Conservation (phyloP, 2,888 invertebrate genomes). For the Tipula lateralis region DNA sequence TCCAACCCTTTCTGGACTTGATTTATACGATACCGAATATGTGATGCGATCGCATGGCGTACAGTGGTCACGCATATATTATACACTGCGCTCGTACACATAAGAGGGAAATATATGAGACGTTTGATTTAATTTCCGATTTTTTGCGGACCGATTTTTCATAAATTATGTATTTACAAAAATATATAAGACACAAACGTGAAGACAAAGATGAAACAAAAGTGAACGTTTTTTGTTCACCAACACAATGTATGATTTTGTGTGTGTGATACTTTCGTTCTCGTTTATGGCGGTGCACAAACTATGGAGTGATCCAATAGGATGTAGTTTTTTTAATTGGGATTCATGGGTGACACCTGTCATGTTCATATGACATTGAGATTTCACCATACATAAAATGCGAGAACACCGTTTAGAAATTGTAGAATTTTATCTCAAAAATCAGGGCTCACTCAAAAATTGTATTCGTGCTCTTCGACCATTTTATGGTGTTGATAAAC, state of each 20-base stretch:
- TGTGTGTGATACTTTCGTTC: background rate
- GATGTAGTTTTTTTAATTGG: no score
- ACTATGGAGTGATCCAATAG: background rate
- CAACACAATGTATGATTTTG: no score
- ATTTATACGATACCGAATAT: background rate
- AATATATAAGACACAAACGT: background rate
- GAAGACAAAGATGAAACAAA: no score
- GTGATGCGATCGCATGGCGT: background rate
- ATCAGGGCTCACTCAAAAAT: no score
- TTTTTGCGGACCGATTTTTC: background rate
- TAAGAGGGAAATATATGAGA: background rate
- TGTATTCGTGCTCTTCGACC: no score
- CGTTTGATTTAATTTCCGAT: background rate
- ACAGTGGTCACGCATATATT: background rate
- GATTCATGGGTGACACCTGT: no score
- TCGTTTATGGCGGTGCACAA: background rate
- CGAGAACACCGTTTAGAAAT: no score
- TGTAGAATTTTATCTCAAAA: no score
- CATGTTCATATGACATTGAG: no score
- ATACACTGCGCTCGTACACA: background rate
- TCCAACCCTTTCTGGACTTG: background rate
- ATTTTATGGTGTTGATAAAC: no score
- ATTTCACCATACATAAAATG: no score
- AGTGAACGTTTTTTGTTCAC: no score
- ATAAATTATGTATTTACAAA: constrained; percentile 9